These are phyloP conservation scores for Proctacanthus coquilletti DNA, from an alignment of 1,140 invertebrate genomes.

Conservation along the genomic window DNA sequence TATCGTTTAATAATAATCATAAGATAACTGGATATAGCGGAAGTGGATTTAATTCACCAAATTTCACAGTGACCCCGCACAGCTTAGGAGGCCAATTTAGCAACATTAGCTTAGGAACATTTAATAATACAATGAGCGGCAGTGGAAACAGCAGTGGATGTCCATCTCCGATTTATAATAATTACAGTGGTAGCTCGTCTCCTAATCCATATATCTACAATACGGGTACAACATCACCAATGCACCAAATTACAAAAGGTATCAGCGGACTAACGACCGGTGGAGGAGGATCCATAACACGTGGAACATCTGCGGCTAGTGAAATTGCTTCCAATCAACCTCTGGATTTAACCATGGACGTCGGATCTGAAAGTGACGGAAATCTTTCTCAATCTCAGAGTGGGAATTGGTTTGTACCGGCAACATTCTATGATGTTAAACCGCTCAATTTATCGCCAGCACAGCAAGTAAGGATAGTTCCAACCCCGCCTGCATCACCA, in stretches of 20 bases:
- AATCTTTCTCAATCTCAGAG: conserved; percentile 13
- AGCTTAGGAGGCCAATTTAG: conserved; percentile 17
- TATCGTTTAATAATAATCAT: conserved; percentile 10
- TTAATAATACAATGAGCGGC: conserved; percentile 7
- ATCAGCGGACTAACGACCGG: conserved; percentile 42
- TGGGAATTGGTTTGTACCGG: conserved; percentile 25
- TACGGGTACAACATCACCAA: conserved; percentile 18
- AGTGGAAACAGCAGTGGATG: conserved; percentile 22
- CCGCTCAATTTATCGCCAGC: conserved; percentile 40
- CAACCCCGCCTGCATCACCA: conserved; percentile 30
- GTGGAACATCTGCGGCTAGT: conserved; percentile 43
- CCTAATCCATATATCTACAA: conserved; percentile 20
- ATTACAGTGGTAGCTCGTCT: conserved; percentile 23
- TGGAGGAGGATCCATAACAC: conserved; percentile 55
- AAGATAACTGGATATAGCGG: not conserved
- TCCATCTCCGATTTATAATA: conserved; percentile 24
- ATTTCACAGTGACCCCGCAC: not conserved
- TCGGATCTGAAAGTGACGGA: conserved; percentile 8
- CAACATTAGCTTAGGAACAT: conserved; percentile 23
- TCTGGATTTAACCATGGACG: conserved; percentile 26
- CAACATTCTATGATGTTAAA: conserved; percentile 32
- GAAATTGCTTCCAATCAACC: conserved; percentile 22
- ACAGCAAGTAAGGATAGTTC: conserved; percentile 28
- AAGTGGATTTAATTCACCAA: conserved; percentile 5
- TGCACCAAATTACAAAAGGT: conserved; percentile 33